Conservation (phyloP, 2,113 vertebrate genomes). For the Ailuropoda melanoleuca region DNA sequence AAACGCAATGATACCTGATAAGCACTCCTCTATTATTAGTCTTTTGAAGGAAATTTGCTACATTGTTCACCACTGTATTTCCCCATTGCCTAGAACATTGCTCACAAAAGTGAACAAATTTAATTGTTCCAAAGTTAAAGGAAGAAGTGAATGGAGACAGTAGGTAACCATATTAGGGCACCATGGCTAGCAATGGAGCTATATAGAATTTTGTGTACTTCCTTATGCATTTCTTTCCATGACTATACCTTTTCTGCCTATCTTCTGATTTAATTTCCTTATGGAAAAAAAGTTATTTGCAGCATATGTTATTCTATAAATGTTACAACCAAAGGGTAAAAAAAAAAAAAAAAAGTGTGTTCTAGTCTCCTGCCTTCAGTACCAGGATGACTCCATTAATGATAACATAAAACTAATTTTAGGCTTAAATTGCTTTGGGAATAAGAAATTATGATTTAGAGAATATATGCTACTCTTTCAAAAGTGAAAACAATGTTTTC, state of each 20-base stretch:
- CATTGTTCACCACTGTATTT: neutral
- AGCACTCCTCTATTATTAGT: neutral
- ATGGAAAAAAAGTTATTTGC: neutral
- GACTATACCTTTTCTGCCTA: neutral
- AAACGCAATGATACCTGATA: neutral
- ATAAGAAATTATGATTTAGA: neutral
- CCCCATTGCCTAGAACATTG: neutral
- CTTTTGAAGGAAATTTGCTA: neutral
- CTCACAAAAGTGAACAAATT: neutral
- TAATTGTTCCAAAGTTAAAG: neutral
- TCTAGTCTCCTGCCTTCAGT: neutral
- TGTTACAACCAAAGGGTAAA: neutral
- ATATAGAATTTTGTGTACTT: neutral
- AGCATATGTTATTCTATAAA: neutral
- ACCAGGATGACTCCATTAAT: neutral
- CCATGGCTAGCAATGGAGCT: neutral
- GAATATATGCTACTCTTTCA: neutral
- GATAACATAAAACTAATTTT: constrained; percentile 29
- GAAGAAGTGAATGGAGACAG: neutral
- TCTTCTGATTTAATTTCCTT: constrained; percentile 37
- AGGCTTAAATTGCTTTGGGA: neutral
- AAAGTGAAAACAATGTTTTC: neutral
- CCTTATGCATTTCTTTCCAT: neutral
- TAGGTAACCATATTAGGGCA: neutral
- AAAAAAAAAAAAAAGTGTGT: neutral